These are phyloP conservation scores for Drosophila greeni DNA, from an alignment of 2,888 invertebrate genomes.

Conservation along the genomic window DNA sequence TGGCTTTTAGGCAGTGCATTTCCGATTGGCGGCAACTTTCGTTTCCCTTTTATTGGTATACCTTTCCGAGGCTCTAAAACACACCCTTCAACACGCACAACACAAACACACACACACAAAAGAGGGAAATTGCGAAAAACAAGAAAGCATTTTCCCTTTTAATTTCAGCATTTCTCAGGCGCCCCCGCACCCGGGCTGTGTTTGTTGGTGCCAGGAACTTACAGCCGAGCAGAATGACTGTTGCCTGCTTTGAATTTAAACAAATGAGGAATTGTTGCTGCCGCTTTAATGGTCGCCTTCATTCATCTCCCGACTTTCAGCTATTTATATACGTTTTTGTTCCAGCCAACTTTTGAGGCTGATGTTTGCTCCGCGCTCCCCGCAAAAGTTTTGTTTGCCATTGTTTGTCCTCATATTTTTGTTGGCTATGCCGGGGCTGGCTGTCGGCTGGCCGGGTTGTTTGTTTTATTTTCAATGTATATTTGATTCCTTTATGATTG, in stretches of 20 bases:
- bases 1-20: conserved; percentile 61
- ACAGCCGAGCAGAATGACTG: conserved; percentile 54
- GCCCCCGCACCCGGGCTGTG: conserved; percentile 17
- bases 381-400: conserved; percentile 26
- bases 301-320: conserved; percentile 41
- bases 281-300: conserved; percentile 43
- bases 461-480: conserved; percentile 47
- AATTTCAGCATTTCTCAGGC: conserved; percentile 64
- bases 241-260: conserved; percentile 70
- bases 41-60: conserved; percentile 39
- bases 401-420: conserved; percentile 38
- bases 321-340: conserved; percentile 55
- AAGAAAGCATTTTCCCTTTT: conserved; percentile 62
- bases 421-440: conserved; percentile 10
- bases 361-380: conserved; percentile 30
- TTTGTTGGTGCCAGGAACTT: conserved; percentile 16
- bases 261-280: conserved; percentile 63
- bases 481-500: conserved; percentile 63
- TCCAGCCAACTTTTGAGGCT: conserved; percentile 27
- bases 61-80: conserved; percentile 50
- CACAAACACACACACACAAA: conserved; percentile 21
- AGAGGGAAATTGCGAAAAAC: conserved; percentile 35
- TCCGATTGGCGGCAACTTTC: conserved; percentile 46
- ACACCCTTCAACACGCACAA: conserved; percentile 57
- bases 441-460: conserved; percentile 8